Evolutionary conservation across 2,797 vertebrate species (phyloP).

Genomic region (Rhincodon typus): DNA sequence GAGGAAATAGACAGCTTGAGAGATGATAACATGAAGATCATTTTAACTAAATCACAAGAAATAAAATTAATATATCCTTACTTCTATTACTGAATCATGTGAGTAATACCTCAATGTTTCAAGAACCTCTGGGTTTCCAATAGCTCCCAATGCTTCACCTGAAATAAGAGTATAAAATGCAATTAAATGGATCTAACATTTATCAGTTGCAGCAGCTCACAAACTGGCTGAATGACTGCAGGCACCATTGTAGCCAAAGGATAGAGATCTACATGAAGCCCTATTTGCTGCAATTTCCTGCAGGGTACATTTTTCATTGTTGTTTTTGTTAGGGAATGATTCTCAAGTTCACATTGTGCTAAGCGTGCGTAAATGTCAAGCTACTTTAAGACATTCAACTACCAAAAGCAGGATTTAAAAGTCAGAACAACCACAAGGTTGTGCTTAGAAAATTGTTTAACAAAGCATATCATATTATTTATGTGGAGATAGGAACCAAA

Average conservation of each 20-base stretch:
- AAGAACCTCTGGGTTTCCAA: conserved; percentile 72
- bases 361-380: not conserved
- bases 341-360: not conserved
- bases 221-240: not conserved
- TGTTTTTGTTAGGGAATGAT: not conserved
- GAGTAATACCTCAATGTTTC: conserved; percentile 72
- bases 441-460: not conserved
- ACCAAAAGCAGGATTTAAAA: not conserved
- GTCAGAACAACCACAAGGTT: not conserved
- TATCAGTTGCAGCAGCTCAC: not conserved
- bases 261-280: not conserved
- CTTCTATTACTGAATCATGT: conserved; percentile 78
- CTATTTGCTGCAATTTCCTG: not conserved
- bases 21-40: not conserved
- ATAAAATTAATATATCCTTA: conserved; percentile 47
- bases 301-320: not conserved
- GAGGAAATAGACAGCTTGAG: not conserved
- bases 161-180: conserved; percentile 26
- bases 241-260: not conserved
- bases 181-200: not conserved
- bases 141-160: conserved; percentile 92
- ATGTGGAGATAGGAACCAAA: not conserved
- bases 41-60: not conserved
- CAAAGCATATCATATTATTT: not conserved
- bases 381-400: not conserved